Conservation (phyloP, 2,888 invertebrate genomes). For the Andrena flavipes region DNA sequence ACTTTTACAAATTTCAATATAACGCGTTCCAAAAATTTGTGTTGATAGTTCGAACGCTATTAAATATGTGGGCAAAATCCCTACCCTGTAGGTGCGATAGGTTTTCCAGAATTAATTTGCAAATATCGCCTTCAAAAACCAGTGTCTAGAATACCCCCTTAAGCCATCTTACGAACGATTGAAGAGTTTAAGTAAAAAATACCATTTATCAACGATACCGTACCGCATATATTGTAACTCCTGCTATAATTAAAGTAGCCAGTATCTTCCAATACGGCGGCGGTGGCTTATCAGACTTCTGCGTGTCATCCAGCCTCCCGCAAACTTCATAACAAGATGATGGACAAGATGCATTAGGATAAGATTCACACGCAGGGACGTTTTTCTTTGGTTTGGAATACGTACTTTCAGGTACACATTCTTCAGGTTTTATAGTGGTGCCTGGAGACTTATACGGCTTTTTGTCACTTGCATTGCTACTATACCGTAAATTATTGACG, state of each 20-base stretch:
- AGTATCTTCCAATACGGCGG: constrained; percentile 80
- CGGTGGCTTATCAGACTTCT: constrained; percentile 39
- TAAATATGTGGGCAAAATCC: no score
- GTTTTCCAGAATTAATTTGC: no score
- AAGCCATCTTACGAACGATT: not conserved
- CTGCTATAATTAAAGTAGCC: constrained; percentile 78
- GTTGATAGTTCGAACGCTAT: no score
- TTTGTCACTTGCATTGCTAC: constrained; percentile 66
- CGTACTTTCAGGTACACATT: constrained; percentile 74
- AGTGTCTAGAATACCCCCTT: no score
- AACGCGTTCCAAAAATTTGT: no score
- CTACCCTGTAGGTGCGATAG: no score
- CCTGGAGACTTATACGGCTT: constrained; percentile 72
- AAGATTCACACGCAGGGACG: constrained; percentile 71
- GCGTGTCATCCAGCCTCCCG: constrained; percentile 33
- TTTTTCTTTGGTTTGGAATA: constrained; percentile 60
- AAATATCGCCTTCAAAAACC: no score
- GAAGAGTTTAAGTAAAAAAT: not conserved
- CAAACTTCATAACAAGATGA: constrained; percentile 76
- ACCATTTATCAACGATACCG: constrained; percentile 10
- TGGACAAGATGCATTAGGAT: constrained; percentile 73
- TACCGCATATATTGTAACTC: constrained; percentile 78
- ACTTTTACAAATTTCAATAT: no score
- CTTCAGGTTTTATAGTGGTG: constrained; percentile 78
- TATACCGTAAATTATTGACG: constrained; percentile 72